These are phyloP conservation scores for Octomys mimax DNA, from an alignment of 2,797 vertebrate species.

Conservation along the genomic window DNA sequence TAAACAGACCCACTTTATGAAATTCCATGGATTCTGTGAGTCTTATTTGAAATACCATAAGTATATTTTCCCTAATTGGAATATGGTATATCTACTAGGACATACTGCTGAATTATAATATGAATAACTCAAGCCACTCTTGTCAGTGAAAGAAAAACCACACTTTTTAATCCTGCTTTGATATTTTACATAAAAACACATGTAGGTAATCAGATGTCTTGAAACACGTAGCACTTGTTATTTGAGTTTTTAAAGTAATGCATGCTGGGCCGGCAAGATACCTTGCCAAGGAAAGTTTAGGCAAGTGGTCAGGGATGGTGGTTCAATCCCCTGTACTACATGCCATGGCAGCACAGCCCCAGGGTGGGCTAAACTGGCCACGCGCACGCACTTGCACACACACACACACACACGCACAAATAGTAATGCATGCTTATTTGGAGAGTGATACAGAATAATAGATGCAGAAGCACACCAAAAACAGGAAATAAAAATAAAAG, in stretches of 20 bases:
- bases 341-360: too few species aligned
- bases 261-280: background rate
- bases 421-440: background rate
- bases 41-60: background rate
- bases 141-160: background rate
- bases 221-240: background rate
- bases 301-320: too few species aligned
- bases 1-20: background rate
- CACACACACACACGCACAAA: too few species aligned
- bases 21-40: background rate
- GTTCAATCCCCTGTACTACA: too few species aligned
- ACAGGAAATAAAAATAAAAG: conserved; percentile 29
- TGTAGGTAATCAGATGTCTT: background rate
- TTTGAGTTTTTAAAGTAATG: conserved; percentile 18
- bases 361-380: too few species aligned
- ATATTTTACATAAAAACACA: background rate
- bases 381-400: too few species aligned
- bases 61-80: background rate
- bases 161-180: background rate
- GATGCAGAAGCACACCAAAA: background rate
- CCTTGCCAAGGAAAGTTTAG: too few species aligned
- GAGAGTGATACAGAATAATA: background rate
- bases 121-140: conserved; percentile 8
- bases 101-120: background rate
- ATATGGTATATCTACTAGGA: background rate